Percentiles rank a stretch among this genome's conserved stretches.
Conservation (phyloP, 2,113 vertebrate species). For the Istiophorus platypterus region DNA sequence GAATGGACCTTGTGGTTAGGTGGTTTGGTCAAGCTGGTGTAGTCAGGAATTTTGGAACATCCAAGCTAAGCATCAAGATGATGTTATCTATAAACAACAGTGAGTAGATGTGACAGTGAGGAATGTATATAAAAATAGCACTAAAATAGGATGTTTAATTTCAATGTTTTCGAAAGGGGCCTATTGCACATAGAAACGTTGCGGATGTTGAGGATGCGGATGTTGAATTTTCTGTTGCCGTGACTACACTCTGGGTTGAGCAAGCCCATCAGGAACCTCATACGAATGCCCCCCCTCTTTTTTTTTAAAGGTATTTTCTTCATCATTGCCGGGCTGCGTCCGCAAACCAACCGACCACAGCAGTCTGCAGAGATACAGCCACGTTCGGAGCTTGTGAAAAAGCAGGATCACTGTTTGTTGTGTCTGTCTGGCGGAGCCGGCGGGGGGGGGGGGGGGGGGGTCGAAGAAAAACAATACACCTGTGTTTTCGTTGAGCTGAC, state of each 20-base stretch:
- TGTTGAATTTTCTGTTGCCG: constrained; percentile 58
- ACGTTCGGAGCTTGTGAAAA: constrained; percentile 1
- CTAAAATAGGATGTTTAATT: background rate
- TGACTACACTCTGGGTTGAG: constrained; percentile 59
- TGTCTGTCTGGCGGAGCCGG: constrained; percentile 9
- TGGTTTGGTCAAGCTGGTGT: background rate
- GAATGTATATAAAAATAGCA: background rate
- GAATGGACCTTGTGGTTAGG: background rate
- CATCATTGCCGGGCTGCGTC: constrained; percentile 52
- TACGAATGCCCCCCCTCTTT: constrained; percentile 33
- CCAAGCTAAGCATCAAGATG: background rate
- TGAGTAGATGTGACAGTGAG: background rate
- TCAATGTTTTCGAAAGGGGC: background rate
- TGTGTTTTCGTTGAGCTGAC: constrained; percentile 23
- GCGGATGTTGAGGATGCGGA: too few relatives aligned
- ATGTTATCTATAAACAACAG: background rate
- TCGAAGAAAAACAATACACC: constrained; percentile 33
- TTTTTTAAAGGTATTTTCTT: constrained; percentile 58
- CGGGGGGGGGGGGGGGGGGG: background rate
- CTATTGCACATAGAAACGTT: background rate
- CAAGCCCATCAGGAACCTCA: constrained; percentile 3
- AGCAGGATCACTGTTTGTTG: constrained; percentile 45
- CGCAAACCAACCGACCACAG: constrained; percentile 45
- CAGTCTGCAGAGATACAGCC: constrained; percentile 17
- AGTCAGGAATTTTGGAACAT: background rate